Evolutionary conservation across 2,113 vertebrate genomes (phyloP), one percentile per base, ranked within the genome.

Genomic region (Notiomystis cincta): DNA sequence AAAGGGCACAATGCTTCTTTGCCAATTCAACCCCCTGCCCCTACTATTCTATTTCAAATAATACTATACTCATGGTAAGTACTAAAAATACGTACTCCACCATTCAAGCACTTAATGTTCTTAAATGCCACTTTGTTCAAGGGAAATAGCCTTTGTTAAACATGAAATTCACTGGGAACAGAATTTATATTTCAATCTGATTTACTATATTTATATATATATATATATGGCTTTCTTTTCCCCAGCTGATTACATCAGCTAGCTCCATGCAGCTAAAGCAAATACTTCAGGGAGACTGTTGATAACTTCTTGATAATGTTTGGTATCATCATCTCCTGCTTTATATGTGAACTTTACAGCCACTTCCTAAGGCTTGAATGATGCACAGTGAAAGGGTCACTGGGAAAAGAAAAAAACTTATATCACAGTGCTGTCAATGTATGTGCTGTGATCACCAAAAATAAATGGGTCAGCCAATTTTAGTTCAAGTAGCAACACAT

Each of bases 81-180:
- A 94, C 92, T 95, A 95, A 96, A 94, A 96, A 96, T 89, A 96
- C 21, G 23, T 93, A 89, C 76, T 95, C 86, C 78, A 61, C 81
- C 70, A 95, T 92, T 96, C 87, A 91, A 90, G 79, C 79, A 89
- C 76, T 84, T 96, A 82, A 97, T 79, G 79, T 86, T 96, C 93
- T 94, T 96, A 97, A 97, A 96, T 91, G 84, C 69, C 87, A 88
- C 83, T 96, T 92, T 88, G 89, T 95, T 92, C 78, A 79, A 60
- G n/a, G 82, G 61, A 84, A 93, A 84, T n/a, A 87, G 89, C 65
- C 77, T 95, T 96, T 94, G 85, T 95, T 93, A 93, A 87, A 95
- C 77, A 88, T 53, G 64, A 80, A 92, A 96, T 84, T 90, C 76
- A 71, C 56, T 45, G 31, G 33, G 48, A 92, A 70, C 13, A 78